phyloP scores from a whole-genome alignment of 2,797 vertebrate genomes.

The Moxostoma hubbsi region DNA sequence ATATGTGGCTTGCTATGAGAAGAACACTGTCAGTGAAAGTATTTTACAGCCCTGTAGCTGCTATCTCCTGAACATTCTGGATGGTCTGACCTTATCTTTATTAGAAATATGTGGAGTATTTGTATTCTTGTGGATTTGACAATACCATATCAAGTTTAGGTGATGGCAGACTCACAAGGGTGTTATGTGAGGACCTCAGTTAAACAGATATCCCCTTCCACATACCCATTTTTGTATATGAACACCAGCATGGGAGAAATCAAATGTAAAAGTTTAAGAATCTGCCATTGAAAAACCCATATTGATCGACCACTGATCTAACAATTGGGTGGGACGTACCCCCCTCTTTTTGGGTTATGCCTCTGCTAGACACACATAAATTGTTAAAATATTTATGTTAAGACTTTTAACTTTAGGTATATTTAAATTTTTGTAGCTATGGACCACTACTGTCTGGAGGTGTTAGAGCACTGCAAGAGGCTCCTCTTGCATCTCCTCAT shows the following conservation, averaged over 20 bases:
- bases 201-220: not conserved
- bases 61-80: not conserved
- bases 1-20: constrained; percentile 31
- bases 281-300: too few species aligned
- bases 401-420: too few species aligned
- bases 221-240: too few species aligned
- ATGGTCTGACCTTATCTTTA: constrained; percentile 1
- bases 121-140: not conserved
- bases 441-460: constrained; percentile 96
- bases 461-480: constrained; percentile 97
- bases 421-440: constrained; percentile 77
- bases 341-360: too few species aligned
- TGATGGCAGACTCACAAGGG: not conserved
- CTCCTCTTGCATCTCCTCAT: constrained; percentile 95
- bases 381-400: too few species aligned
- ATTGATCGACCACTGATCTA: too few species aligned
- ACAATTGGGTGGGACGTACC: too few species aligned
- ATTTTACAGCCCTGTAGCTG: not conserved
- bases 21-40: not conserved
- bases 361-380: too few species aligned
- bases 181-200: not conserved
- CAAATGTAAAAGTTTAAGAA: too few species aligned
- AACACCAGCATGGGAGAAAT: not conserved
- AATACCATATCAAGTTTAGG: not conserved
- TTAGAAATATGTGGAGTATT: constrained; percentile 20